These are phyloP conservation scores for Pentalonia nigronervosa DNA, from an alignment of 1,140 invertebrate species.

Conservation along the genomic window DNA sequence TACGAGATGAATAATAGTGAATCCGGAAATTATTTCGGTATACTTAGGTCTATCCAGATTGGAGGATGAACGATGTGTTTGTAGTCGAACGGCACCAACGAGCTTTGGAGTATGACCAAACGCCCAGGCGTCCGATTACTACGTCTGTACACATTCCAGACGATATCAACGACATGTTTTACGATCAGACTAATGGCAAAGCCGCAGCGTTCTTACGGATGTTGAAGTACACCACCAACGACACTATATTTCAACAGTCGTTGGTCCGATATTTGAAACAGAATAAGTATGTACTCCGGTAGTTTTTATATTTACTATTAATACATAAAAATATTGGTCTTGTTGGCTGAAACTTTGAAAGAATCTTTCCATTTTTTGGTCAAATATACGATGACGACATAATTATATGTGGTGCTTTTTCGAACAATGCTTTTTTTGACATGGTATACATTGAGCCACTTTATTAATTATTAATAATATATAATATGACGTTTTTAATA, in stretches of 20 bases:
- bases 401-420: neutral
- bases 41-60: slow-evolving; percentile 81
- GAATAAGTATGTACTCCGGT: neutral
- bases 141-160: neutral
- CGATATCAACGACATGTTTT: neutral
- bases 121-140: neutral
- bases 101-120: slow-evolving; percentile 78
- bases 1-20: neutral
- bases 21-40: neutral
- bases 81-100: slow-evolving; percentile 80
- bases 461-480: neutral
- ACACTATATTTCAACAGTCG: neutral
- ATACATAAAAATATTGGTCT: neutral
- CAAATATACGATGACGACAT: neutral
- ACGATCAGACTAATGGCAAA: neutral
- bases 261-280: neutral
- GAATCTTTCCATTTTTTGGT: neutral
- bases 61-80: slow-evolving; percentile 89
- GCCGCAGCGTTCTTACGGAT: neutral
- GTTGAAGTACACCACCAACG: neutral
- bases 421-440: neutral
- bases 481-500: neutral
- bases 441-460: neutral
- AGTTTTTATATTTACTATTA: neutral
- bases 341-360: neutral